A percentile compares a stretch with the other conserved stretches of the same genome.
Conservation (phyloP, 2,888 invertebrate genomes). For the Petrolisthes cinctipes region DNA sequence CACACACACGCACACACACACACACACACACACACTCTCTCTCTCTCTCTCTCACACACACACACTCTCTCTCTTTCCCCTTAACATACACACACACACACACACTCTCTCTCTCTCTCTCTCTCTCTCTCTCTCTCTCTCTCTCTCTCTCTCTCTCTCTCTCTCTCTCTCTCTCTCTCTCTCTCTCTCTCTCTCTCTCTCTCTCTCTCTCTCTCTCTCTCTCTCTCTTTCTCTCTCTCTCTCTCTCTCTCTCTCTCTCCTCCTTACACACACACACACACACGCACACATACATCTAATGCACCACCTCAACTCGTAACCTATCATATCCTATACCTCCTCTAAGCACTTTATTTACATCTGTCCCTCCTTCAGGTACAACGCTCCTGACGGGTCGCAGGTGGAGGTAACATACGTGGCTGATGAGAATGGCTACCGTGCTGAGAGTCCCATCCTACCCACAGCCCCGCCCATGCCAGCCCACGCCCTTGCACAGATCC, state of each 20-base stretch:
- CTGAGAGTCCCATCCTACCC: slow-evolving; percentile 24
- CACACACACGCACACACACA: too few relatives aligned
- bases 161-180: not conserved
- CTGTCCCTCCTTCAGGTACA: slow-evolving; percentile 7
- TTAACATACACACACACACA: too few relatives aligned
- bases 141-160: not conserved
- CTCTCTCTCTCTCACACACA: not conserved
- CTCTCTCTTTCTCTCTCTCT: not conserved
- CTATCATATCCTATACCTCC: too few relatives aligned
- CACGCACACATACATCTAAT: not conserved
- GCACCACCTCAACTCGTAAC: not conserved
- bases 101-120: slow-evolving; percentile 1
- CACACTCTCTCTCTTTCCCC: too few relatives aligned
- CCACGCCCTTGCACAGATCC: slow-evolving; percentile 30
- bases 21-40: not conserved
- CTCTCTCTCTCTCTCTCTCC: not conserved
- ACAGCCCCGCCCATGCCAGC: slow-evolving; percentile 16
- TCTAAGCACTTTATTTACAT: too few relatives aligned
- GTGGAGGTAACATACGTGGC: slow-evolving; percentile 45
- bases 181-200: too few relatives aligned
- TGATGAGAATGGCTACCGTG: slow-evolving; percentile 48
- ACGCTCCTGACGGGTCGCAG: slow-evolving; percentile 22
- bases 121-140: slow-evolving; percentile 1
- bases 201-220: not conserved
- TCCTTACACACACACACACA: too few relatives aligned